Conservation (phyloP, 2,113 vertebrate genomes). For the Cephalopholis sonnerati region DNA sequence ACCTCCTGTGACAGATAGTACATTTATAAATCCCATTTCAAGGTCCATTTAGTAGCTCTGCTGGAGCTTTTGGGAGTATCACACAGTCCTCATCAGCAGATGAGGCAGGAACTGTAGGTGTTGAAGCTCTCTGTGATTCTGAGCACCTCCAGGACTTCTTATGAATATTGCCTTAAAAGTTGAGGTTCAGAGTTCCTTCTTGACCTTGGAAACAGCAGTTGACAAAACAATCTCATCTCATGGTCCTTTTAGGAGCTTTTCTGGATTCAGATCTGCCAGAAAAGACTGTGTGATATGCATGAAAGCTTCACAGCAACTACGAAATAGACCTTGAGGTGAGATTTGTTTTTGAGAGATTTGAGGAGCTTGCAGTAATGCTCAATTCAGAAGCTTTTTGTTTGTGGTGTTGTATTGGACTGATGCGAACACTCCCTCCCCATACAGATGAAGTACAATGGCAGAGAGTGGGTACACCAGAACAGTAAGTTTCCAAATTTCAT, state of each 20-base stretch:
- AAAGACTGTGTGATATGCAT: neutral
- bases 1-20: neutral
- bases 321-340: neutral
- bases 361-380: neutral
- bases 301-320: neutral
- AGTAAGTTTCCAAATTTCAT: neutral
- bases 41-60: neutral
- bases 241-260: neutral
- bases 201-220: slow-evolving; percentile 1
- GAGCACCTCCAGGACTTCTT: neutral
- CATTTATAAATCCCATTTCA: slow-evolving; percentile 9
- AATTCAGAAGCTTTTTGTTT: neutral
- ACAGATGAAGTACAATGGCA: neutral
- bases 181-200: neutral
- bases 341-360: slow-evolving; percentile 5
- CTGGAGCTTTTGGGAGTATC: neutral
- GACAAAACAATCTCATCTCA: neutral
- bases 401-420: neutral
- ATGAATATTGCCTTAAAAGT: neutral
- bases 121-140: neutral
- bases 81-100: neutral
- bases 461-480: neutral
- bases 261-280: neutral
- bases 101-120: neutral
- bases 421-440: neutral